A percentile compares a stretch with the other conserved stretches of the same genome.
These are phyloP conservation scores for Neotoxoptera formosana DNA, from an alignment of 1,140 invertebrate species.

Conservation along the genomic window DNA sequence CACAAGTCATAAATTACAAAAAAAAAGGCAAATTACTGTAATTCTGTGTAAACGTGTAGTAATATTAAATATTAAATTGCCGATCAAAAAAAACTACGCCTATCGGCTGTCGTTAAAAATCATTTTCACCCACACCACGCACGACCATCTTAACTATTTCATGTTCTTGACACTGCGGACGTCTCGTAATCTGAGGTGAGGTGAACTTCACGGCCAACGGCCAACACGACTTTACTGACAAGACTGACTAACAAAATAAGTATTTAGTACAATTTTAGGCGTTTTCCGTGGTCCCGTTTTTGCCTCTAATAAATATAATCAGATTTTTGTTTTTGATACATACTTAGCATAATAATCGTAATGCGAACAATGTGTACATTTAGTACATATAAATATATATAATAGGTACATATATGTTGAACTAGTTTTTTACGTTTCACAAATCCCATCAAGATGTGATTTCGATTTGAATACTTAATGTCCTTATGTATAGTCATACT, in stretches of 20 bases:
- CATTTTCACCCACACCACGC: background rate
- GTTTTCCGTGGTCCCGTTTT: background rate
- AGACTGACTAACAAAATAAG: background rate
- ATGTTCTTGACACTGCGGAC: background rate
- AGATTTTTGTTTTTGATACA: background rate
- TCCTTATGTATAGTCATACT: background rate
- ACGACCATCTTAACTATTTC: background rate
- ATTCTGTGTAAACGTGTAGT: background rate
- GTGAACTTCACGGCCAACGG: background rate
- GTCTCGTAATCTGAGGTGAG: background rate
- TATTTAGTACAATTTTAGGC: background rate
- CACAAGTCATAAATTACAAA: background rate
- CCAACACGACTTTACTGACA: background rate
- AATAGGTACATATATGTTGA: background rate
- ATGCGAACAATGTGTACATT: background rate
- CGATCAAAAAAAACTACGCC: background rate
- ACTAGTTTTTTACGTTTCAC: background rate
- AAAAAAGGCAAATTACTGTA: background rate
- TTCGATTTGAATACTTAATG: background rate
- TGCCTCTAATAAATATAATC: background rate
- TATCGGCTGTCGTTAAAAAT: background rate
- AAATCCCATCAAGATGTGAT: conserved; percentile 29
- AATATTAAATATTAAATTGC: background rate
- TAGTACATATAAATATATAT: background rate
- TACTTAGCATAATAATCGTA: background rate